Conservation (phyloP, 1,140 invertebrate species). For the Scaptomyza pallida region DNA sequence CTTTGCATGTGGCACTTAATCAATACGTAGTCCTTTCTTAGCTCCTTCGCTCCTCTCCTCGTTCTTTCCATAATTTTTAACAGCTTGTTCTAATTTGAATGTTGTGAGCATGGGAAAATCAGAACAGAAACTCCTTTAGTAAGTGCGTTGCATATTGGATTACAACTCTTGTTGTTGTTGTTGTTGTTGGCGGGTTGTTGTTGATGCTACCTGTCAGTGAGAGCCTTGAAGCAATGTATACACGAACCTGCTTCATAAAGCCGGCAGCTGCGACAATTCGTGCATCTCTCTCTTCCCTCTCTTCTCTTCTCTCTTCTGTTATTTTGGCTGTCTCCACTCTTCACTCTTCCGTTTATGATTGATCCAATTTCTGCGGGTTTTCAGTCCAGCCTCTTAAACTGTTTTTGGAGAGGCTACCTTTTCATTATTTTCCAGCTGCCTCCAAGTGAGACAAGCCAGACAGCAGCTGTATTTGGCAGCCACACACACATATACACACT, state of each 20-base stretch:
- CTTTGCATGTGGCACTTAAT: constrained; percentile 72
- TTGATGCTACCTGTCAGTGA: constrained; percentile 49
- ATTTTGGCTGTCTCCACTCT: not conserved
- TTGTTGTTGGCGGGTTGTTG: constrained; percentile 6
- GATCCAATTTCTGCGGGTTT: constrained; percentile 73
- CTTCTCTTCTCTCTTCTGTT: too few relatives aligned
- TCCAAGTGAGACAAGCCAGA: constrained; percentile 9
- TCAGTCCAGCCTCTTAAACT: constrained; percentile 10
- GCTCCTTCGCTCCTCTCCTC: constrained; percentile 1
- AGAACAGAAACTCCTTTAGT: constrained; percentile 1
- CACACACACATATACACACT: not conserved
- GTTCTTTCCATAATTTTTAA: constrained; percentile 56
- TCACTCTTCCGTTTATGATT: constrained; percentile 51
- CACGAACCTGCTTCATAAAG: constrained; percentile 58
- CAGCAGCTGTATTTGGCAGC: constrained; percentile 67
- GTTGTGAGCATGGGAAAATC: constrained; percentile 49
- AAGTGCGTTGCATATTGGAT: constrained; percentile 61
- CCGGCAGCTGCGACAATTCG: constrained; percentile 46
- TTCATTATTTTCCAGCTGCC: constrained; percentile 13
- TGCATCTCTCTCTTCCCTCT: constrained; percentile 20
- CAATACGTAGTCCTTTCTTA: constrained; percentile 25
- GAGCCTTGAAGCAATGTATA: constrained; percentile 19
- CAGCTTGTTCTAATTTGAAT: constrained; percentile 69
- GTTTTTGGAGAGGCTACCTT: constrained; percentile 4
- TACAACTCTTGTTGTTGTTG: constrained; percentile 17